Evolutionary conservation across 2,113 vertebrate species (phyloP), one percentile per base, ranked within the genome.

Genomic region (Nothoprocta perdicaria): DNA sequence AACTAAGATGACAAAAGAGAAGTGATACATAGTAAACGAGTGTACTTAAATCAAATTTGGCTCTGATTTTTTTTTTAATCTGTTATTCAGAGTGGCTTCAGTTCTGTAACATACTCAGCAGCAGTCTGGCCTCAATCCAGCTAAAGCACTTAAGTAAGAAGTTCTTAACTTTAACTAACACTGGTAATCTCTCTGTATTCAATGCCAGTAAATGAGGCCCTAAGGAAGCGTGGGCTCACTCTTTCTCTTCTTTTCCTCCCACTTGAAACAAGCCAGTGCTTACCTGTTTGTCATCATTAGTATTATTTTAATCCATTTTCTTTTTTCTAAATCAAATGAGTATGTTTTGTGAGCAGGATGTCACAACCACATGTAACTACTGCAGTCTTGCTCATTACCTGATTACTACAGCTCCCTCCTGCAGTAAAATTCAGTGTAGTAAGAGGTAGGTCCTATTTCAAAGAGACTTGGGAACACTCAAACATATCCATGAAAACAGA

Each of bases 141-240:
- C 78, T 83, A 41, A 89, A 93, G 55, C 88, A 86, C 50, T 95
- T 90, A 80, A 95, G 74, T 86, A 79, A 86, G 50, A 79, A 86
- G 45, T 46, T 78, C 92, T 77, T 89, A 90, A 92, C 92, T 92
- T 96, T 73, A 93, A 94, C 80, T 89, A 96, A 95, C 88, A 86
- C 12, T 6, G 93, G 79, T 93, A 84, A 92, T 86, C 73, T 80
- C 40, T 58, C 55, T 73, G n/a, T 48, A 26, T 58, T 86, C 58
- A 65, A 0, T 66, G 83, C 73, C 74, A 88, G 80, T 27, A 55
- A 81, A 71, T 35, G 26, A 76, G 79, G 65, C 83, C 33, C 19
- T 43, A 71, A 1, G 17, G 72, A 41, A 18, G 57, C 5, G 15
- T 72, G 35, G 53, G 29, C 71, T 89, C 58, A 38, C 2, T 1